Conservation (phyloP, 2,888 invertebrate genomes). For the Orthonevra nobilis region DNA sequence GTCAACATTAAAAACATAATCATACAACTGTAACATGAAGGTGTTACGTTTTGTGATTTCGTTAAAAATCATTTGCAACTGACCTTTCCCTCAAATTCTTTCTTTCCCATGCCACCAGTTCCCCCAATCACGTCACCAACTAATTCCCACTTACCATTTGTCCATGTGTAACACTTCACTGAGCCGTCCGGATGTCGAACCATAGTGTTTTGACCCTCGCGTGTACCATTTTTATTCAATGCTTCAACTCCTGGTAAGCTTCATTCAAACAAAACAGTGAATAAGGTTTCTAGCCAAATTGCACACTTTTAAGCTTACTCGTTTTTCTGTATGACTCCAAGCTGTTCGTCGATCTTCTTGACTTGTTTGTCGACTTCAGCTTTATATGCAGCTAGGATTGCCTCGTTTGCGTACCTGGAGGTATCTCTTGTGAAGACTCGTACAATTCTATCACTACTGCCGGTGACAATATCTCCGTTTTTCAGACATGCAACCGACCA, state of each 20-base stretch:
- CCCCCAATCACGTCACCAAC: slow-evolving; percentile 94
- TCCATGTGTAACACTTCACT: slow-evolving; percentile 91
- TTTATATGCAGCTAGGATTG: slow-evolving; percentile 84
- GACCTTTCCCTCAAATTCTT: slow-evolving; percentile 88
- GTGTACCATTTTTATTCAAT: slow-evolving; percentile 86
- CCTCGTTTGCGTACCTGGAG: slow-evolving; percentile 85
- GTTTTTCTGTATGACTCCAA: slow-evolving; percentile 92
- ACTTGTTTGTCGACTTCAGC: slow-evolving; percentile 86
- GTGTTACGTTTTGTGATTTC: no score
- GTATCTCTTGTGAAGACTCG: slow-evolving; percentile 91
- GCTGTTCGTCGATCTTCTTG: slow-evolving; percentile 84
- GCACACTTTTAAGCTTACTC: slow-evolving; percentile 82
- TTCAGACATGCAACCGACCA: slow-evolving; percentile 91
- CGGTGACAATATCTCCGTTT: slow-evolving; percentile 95
- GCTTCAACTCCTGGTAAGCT: slow-evolving; percentile 91
- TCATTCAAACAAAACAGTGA: slow-evolving; percentile 49
- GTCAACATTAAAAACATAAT: slow-evolving; percentile 97
- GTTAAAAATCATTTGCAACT: slow-evolving; percentile 20
- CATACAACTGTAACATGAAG: slow-evolving; percentile 86
- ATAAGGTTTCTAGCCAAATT: no score
- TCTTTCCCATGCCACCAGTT: slow-evolving; percentile 87
- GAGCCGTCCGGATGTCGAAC: slow-evolving; percentile 86
- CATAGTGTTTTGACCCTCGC: slow-evolving; percentile 92
- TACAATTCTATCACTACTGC: slow-evolving; percentile 92
- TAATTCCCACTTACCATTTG: slow-evolving; percentile 87